Evolutionary conservation across 2,113 vertebrate genomes (phyloP), one percentile per base, ranked within the genome.

Genomic region (Copsychus sechellarum): DNA sequence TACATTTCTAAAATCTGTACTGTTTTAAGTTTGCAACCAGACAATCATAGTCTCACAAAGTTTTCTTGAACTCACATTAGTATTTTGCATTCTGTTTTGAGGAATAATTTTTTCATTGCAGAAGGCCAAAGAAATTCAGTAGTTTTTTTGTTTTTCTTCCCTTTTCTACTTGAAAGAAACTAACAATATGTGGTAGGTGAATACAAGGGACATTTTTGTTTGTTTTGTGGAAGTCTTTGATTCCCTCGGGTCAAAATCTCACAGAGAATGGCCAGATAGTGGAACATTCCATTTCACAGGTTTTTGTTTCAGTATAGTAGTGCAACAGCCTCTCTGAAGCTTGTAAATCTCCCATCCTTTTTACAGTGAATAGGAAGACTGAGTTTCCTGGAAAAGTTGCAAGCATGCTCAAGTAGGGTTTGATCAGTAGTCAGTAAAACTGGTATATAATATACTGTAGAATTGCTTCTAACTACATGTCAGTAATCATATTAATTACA

Each of bases 141-240:
- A 16, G 4, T 0, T 61, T 42, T 42, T 73, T 76, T 71, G 14
- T 9, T 90, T 82, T 13, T 56, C n/a, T 79, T 86, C 21, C 11
- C 7, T 69, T 81, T 92, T 26, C 43, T 7, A 38, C 31, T 77
- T 51, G 53, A 86, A 93, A 86, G 36, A 93, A 86, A 34, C 2
- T 31, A 90, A 58, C 26, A 3, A 26, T 38, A 10, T 33, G 26
- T 56, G 13, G 11, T 56, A 26, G 23, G 14, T 42, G 5, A 42
- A 79, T 86, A 53, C 23, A 71, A 69, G 61, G 29, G 3, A 9
- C 1, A 58, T 60, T 53, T 66, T 80, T 81, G 9, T 50, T 74
- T 83, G 47, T 94, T 96, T 92, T 91, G 78, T 65, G 56, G 73
- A 92, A 43, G 14, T 31, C 72, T 93, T 87, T 91, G 50, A 84